These are phyloP conservation scores for Cecidostiba fungosa DNA, from an alignment of 2,888 invertebrate genomes.

Conservation along the genomic window DNA sequence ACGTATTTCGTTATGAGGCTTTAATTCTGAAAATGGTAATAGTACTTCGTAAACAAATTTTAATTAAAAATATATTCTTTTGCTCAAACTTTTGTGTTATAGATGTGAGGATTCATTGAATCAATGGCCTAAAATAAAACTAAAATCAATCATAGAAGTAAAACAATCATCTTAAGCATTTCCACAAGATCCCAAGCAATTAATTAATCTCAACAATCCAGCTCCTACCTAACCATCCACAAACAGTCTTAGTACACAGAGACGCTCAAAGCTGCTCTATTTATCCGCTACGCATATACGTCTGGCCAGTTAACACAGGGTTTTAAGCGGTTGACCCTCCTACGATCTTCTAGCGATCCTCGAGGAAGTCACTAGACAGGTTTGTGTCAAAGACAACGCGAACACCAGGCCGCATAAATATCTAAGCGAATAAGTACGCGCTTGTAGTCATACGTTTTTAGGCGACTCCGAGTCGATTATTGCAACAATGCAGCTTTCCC, in stretches of 20 bases:
- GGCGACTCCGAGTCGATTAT: constrained; percentile 1
- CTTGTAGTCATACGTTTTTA: too few relatives aligned
- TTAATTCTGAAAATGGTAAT: neutral
- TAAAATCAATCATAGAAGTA: too few relatives aligned
- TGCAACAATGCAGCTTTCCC: neutral
- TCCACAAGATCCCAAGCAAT: neutral
- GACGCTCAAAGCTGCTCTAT: neutral
- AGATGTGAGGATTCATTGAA: too few relatives aligned
- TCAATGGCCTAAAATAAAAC: too few relatives aligned
- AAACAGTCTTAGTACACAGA: neutral
- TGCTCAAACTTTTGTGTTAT: too few relatives aligned
- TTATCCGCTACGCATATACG: neutral
- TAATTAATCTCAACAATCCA: neutral
- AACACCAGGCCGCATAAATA: neutral
- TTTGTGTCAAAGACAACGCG: neutral
- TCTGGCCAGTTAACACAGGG: neutral
- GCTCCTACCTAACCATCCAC: neutral
- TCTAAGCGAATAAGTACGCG: neutral
- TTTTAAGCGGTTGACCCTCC: constrained; percentile 6
- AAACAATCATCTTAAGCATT: too few relatives aligned
- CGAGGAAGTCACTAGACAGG: neutral
- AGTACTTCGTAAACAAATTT: too few relatives aligned
- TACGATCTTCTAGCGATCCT: neutral
- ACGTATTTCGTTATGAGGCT: neutral
- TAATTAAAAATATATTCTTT: too few relatives aligned